Conservation (phyloP, 2,113 vertebrate species). For the Solenodon paradoxus region DNA sequence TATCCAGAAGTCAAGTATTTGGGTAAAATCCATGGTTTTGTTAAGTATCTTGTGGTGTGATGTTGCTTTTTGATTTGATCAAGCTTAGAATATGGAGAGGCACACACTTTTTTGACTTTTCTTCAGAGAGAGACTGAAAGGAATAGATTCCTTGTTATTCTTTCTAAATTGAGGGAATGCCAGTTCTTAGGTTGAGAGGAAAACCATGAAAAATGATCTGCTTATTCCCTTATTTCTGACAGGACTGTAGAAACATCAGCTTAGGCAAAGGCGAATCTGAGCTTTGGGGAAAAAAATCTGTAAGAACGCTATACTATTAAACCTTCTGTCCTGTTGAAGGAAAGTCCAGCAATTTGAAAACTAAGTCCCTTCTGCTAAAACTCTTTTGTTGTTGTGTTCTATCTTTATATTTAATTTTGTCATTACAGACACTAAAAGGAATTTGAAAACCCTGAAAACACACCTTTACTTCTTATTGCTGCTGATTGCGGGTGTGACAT, state of each 20-base stretch:
- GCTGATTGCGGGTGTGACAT: slow-evolving; percentile 20
- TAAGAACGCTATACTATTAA: not conserved
- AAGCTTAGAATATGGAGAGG: not conserved
- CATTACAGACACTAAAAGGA: slow-evolving; percentile 20
- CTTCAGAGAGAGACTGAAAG: not conserved
- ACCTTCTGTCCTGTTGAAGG: not conserved
- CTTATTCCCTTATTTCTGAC: slow-evolving; percentile 3
- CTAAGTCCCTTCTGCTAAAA: slow-evolving; percentile 26
- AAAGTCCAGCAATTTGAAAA: not conserved
- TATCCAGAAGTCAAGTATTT: slow-evolving; percentile 24
- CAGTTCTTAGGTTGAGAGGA: not conserved
- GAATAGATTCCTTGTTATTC: not conserved
- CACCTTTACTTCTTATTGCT: slow-evolving; percentile 36
- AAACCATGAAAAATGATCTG: not conserved
- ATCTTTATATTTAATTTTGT: slow-evolving; percentile 32
- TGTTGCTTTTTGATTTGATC: slow-evolving; percentile 43
- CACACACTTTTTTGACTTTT: not conserved
- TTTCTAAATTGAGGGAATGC: not conserved
- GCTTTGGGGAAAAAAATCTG: slow-evolving; percentile 11
- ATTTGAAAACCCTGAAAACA: slow-evolving; percentile 49
- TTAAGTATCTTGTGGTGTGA: not conserved
- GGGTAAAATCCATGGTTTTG: slow-evolving; percentile 7
- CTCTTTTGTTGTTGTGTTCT: slow-evolving; percentile 41
- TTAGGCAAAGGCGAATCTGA: slow-evolving; percentile 31
- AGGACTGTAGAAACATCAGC: not conserved